phyloP scores from a whole-genome alignment of 2,888 invertebrate species.

The Drosophila mettleri region DNA sequence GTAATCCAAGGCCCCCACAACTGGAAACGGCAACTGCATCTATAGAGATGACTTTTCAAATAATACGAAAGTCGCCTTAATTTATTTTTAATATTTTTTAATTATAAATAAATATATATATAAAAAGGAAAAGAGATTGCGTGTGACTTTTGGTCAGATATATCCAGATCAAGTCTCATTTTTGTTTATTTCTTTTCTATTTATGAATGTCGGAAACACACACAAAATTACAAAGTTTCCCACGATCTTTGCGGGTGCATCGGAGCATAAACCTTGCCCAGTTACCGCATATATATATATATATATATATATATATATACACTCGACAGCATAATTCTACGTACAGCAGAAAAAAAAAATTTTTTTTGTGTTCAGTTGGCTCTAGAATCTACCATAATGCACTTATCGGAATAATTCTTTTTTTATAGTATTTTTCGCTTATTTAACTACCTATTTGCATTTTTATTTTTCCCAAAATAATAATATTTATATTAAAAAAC shows the following conservation, averaged over 20 bases:
- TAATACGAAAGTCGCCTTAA: slow-evolving; percentile 32
- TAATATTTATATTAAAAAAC: too few relatives aligned
- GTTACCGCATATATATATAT: background rate
- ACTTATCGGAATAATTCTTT: too few relatives aligned
- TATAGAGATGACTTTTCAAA: slow-evolving; percentile 1
- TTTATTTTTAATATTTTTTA: background rate
- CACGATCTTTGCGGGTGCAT: slow-evolving; percentile 42
- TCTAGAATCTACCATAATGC: too few relatives aligned
- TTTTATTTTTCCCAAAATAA: too few relatives aligned
- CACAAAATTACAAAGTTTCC: slow-evolving; percentile 39
- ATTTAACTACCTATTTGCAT: too few relatives aligned
- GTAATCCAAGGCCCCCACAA: slow-evolving; percentile 36
- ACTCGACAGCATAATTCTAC: too few relatives aligned
- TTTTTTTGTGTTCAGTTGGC: too few relatives aligned
- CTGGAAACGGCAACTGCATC: slow-evolving; percentile 6
- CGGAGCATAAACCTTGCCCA: slow-evolving; percentile 25
- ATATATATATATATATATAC: background rate
- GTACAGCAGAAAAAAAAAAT: too few relatives aligned
- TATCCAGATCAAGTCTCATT: slow-evolving; percentile 15
- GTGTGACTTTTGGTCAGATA: slow-evolving; percentile 48
- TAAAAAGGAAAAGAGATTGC: slow-evolving; percentile 30
- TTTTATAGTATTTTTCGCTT: too few relatives aligned
- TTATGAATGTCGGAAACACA: slow-evolving; percentile 15
- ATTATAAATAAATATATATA: background rate
- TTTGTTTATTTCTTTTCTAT: slow-evolving; percentile 9